Base-by-base conservation (phyloP, 2,113 vertebrate genomes). In the Proteles cristata region DNA sequence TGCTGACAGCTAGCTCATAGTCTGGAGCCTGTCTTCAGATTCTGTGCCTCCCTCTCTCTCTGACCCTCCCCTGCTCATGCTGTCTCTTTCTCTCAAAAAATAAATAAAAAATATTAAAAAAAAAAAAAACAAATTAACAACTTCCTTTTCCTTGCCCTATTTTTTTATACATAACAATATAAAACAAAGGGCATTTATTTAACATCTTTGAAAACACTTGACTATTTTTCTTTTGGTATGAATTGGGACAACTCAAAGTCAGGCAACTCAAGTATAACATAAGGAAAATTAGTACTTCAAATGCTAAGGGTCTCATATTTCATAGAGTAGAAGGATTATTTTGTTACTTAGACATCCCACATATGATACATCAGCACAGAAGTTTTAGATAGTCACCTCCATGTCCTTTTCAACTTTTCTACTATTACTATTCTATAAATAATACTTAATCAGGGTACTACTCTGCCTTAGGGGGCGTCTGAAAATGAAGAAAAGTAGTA, bases 211-310 rank as follows among this genome's bases (percentile, higher is more conserved):
- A 94, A 94, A 95, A 95, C 14, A 90, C 0, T 74, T 58, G 11
- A 55, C n/a, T 84, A 33, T 58, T 73, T 86, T 96, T 55, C 61
- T 73, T 76, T 61, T 63, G 9, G 21, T 65, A 77, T 92, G 39
- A 89, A 97, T 71, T 86, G 23, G 89, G 45, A 69, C 16, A 86
- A 96, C 48, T 90, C 19, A 77, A 80, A 85, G 55, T 35, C 21
- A 73, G 81, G 23, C 15, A 68, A 94, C 48, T 58, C 31, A 80
- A 83, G 12, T 68, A 93, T 16, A 63, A 71, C 50, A 8, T 68
- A 63, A 83, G 71, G 68, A 96, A 93, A 86, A 53, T 7, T 58
- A 63, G 17, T 31, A 66, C 48, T 73, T 15, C 4, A 5, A 88
- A 85, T 50, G 43, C 28, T 28, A 79, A 91, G 12, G 9, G 77